Percentiles rank a stretch among this genome's conserved stretches.
These are phyloP conservation scores for Cantharis flavilabris DNA, from an alignment of 2,888 invertebrate genomes.

Conservation along the genomic window DNA sequence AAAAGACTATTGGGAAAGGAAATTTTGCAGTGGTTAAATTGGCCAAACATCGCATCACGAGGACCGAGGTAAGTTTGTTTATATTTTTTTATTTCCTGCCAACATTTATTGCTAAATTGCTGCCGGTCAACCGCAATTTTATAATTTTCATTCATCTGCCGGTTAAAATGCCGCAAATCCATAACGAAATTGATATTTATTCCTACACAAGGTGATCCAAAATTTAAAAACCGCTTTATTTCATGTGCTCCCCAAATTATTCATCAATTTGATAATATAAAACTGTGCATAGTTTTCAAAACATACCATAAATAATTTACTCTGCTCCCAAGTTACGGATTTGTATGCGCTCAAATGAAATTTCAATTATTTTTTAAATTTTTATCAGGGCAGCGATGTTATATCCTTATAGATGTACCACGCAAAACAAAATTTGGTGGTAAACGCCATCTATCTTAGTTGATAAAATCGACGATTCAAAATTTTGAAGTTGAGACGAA, in stretches of 20 bases:
- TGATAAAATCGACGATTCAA: too few species aligned
- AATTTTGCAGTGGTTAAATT: slow-evolving; percentile 99
- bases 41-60: slow-evolving; percentile 96
- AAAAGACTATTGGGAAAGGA: slow-evolving; percentile 96
- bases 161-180: background rate
- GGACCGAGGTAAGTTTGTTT: slow-evolving; percentile 84
- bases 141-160: background rate
- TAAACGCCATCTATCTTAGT: too few species aligned
- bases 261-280: background rate
- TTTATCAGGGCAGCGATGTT: too few species aligned
- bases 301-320: background rate
- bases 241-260: background rate
- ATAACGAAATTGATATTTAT: background rate
- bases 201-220: background rate
- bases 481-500: too few species aligned
- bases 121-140: background rate
- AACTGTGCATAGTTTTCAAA: background rate
- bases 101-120: background rate
- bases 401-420: too few species aligned
- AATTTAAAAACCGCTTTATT: background rate
- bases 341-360: background rate
- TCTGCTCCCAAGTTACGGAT: background rate
- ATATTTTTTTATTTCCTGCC: background rate
- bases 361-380: too few species aligned
- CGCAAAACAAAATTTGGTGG: too few species aligned